These are phyloP conservation scores for Thunnus thynnus DNA, from an alignment of 2,113 vertebrate genomes.

Conservation along the genomic window DNA sequence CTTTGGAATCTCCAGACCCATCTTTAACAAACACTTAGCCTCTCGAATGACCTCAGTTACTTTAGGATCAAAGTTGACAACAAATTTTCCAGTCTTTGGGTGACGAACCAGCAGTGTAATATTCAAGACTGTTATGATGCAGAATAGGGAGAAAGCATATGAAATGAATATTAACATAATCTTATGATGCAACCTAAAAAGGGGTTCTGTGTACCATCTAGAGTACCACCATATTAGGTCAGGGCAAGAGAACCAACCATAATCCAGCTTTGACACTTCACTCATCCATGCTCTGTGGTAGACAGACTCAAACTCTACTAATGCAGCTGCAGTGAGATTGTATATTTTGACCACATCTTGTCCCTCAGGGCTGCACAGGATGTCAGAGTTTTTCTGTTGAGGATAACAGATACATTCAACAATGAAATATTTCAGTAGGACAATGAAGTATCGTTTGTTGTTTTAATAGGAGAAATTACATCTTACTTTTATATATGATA, in stretches of 20 bases:
- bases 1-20: constrained; percentile 88
- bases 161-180: constrained; percentile 43
- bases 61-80: constrained; percentile 89
- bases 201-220: background rate
- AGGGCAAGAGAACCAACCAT: constrained; percentile 70
- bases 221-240: background rate
- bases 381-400: constrained; percentile 85
- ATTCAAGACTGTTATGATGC: constrained; percentile 83
- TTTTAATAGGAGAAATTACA: background rate
- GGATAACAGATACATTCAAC: constrained; percentile 4
- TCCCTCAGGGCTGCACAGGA: constrained; percentile 85
- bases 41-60: constrained; percentile 86
- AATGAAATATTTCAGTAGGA: background rate
- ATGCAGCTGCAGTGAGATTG: constrained; percentile 84
- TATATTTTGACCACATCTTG: constrained; percentile 86
- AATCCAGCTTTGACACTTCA: constrained; percentile 83
- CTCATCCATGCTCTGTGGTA: constrained; percentile 86
- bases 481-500: constrained; percentile 87
- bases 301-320: constrained; percentile 86
- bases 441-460: background rate
- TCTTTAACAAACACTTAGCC: constrained; percentile 87
- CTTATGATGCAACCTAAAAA: background rate
- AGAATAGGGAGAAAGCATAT: constrained; percentile 5
- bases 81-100: constrained; percentile 82
- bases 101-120: constrained; percentile 84